These are phyloP conservation scores for Cryptocheilus praepositus DNA, from an alignment of 2,888 invertebrate genomes.

Conservation along the genomic window DNA sequence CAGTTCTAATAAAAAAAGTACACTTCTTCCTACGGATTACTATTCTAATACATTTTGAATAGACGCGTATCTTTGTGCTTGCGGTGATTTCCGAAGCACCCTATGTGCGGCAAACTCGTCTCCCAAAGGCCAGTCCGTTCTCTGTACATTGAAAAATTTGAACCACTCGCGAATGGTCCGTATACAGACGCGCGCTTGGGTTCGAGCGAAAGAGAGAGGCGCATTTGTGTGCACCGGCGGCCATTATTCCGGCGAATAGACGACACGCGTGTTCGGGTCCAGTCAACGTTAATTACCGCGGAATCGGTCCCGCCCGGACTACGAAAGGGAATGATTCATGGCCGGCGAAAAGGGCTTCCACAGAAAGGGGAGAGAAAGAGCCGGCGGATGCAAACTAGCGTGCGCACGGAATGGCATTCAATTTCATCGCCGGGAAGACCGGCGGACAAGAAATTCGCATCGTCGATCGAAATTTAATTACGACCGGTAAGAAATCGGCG, in stretches of 20 bases:
- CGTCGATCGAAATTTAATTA: background rate
- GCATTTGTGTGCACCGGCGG: background rate
- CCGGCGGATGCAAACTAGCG: too few relatives aligned
- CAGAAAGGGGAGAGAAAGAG: background rate
- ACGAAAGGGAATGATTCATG: slow-evolving; percentile 53
- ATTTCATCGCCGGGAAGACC: slow-evolving; percentile 32
- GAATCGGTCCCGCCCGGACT: slow-evolving; percentile 37
- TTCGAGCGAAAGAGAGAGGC: background rate
- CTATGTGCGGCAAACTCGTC: too few relatives aligned
- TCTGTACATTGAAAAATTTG: too few relatives aligned
- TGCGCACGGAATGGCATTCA: background rate
- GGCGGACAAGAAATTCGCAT: background rate
- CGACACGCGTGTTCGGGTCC: slow-evolving; percentile 44
- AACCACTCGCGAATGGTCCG: too few relatives aligned
- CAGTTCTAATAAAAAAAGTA: too few relatives aligned
- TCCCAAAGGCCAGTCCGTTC: too few relatives aligned
- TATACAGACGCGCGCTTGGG: background rate
- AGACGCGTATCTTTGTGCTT: too few relatives aligned
- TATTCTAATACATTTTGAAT: too few relatives aligned
- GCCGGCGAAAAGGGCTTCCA: slow-evolving; percentile 35
- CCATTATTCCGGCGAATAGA: slow-evolving; percentile 37
- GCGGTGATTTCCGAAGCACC: too few relatives aligned
- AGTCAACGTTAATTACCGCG: slow-evolving; percentile 55
- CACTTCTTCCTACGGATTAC: too few relatives aligned
- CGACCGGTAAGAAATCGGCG: slow-evolving; percentile 14